A percentile compares a stretch with the other conserved stretches of the same genome.
phyloP scores from a whole-genome alignment of 2,797 vertebrate species.

The Enteromius thamalakanensis region DNA sequence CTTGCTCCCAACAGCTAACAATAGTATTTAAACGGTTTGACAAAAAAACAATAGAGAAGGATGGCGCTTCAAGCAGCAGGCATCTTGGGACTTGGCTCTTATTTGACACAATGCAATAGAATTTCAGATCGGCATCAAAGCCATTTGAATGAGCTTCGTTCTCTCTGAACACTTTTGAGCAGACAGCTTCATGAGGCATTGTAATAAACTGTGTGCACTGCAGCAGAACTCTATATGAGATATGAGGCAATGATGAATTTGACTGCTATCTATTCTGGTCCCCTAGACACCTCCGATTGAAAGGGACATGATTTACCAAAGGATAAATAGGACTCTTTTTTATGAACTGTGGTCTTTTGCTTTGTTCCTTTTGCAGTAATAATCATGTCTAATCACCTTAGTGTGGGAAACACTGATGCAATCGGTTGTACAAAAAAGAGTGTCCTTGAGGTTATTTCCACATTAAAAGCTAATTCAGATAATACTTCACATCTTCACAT shows the following conservation, averaged over 20 bases:
- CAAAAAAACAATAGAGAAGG: conserved; percentile 19
- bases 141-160: conserved; percentile 20
- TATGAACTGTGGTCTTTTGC: neutral
- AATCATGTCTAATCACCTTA: conserved; percentile 68
- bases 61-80: conserved; percentile 11
- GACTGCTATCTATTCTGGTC: conserved; percentile 32
- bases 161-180: conserved; percentile 13
- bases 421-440: conserved; percentile 61
- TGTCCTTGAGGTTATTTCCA: conserved; percentile 72
- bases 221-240: conserved; percentile 38
- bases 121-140: conserved; percentile 40
- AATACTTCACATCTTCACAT: conserved; percentile 67
- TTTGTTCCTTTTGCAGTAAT: conserved; percentile 56
- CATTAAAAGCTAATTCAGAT: conserved; percentile 78
- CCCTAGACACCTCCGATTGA: conserved; percentile 1
- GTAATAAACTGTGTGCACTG: conserved; percentile 30
- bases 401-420: conserved; percentile 65
- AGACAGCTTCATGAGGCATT: conserved; percentile 28
- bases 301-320: neutral
- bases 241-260: conserved; percentile 54
- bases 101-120: conserved; percentile 37
- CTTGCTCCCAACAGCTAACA: conserved; percentile 10
- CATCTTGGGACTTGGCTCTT: conserved; percentile 20
- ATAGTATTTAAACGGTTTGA: conserved; percentile 23
- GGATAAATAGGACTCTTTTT: conserved; percentile 5